Conservation (phyloP, 2,888 invertebrate genomes). For the Acheta domesticus region DNA sequence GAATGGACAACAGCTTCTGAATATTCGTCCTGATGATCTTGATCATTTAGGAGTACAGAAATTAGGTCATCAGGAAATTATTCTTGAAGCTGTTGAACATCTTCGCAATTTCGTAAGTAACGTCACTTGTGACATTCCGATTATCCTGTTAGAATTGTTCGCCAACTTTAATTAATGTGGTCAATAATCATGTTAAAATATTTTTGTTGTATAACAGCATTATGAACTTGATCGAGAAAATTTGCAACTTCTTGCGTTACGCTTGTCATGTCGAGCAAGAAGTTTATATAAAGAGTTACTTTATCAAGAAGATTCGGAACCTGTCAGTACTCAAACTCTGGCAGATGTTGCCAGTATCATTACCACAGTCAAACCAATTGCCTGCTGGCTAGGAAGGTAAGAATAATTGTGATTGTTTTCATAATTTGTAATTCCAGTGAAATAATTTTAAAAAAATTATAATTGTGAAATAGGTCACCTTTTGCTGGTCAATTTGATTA, state of each 20-base stretch:
- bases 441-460: too few relatives aligned
- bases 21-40: conserved; percentile 82
- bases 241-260: conserved; percentile 81
- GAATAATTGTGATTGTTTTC: background rate
- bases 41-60: conserved; percentile 79
- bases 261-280: conserved; percentile 78
- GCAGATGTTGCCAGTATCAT: conserved; percentile 84
- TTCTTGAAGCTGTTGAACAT: conserved; percentile 88
- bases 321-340: conserved; percentile 74
- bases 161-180: too few relatives aligned
- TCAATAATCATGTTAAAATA: too few relatives aligned
- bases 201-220: conserved; percentile 58
- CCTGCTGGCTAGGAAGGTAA: conserved; percentile 86
- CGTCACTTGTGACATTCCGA: too few relatives aligned
- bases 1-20: conserved; percentile 76
- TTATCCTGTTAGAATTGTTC: too few relatives aligned
- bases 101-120: conserved; percentile 80
- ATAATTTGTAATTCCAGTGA: too few relatives aligned
- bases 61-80: conserved; percentile 90
- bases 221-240: conserved; percentile 90
- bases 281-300: conserved; percentile 69
- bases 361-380: conserved; percentile 78
- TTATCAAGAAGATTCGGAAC: conserved; percentile 54
- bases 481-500: conserved; percentile 66
- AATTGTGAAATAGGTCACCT: conserved; percentile 49